These are phyloP conservation scores for Oryzias curvinotus DNA, from an alignment of 2,113 vertebrate species.

Conservation along the genomic window DNA sequence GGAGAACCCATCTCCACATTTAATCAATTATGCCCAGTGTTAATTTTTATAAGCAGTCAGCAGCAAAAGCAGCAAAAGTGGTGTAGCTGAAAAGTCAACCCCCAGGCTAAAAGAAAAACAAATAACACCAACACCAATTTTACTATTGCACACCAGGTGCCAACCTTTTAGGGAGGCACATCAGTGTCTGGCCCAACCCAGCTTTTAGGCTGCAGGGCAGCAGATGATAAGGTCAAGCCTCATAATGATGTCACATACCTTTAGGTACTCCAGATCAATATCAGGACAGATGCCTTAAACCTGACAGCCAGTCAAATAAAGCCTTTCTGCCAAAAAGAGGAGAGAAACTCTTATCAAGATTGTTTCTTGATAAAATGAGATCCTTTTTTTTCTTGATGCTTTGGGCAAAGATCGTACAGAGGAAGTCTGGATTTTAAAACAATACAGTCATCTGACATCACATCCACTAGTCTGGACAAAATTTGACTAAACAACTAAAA, in stretches of 20 bases:
- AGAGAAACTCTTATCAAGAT: constrained; percentile 59
- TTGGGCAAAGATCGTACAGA: constrained; percentile 53
- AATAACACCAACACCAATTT: constrained; percentile 75
- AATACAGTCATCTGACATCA: constrained; percentile 2
- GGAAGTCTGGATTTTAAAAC: constrained; percentile 34
- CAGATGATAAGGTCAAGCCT: constrained; percentile 77
- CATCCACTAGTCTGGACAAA: neutral
- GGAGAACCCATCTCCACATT: neutral
- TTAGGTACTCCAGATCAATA: constrained; percentile 79
- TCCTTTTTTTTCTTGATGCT: constrained; percentile 45
- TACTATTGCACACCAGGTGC: constrained; percentile 63
- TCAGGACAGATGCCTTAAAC: constrained; percentile 62
- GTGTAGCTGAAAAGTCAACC: constrained; percentile 34
- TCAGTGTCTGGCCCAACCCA: constrained; percentile 48
- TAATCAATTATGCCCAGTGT: neutral
- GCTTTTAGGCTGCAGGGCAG: constrained; percentile 73
- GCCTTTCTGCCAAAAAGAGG: constrained; percentile 44
- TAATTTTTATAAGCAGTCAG: neutral
- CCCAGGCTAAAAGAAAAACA: constrained; percentile 70
- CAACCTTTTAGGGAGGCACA: constrained; percentile 51
- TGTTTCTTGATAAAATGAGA: constrained; percentile 71
- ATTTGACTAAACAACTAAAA: constrained; percentile 12
- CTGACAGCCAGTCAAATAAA: constrained; percentile 79
- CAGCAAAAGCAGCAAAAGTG: constrained; percentile 23
- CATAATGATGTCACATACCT: constrained; percentile 82